Percentiles rank a stretch among this genome's conserved stretches.
Conservation (phyloP, 2,113 vertebrate genomes). For the Forbesichthys papilliferus region DNA sequence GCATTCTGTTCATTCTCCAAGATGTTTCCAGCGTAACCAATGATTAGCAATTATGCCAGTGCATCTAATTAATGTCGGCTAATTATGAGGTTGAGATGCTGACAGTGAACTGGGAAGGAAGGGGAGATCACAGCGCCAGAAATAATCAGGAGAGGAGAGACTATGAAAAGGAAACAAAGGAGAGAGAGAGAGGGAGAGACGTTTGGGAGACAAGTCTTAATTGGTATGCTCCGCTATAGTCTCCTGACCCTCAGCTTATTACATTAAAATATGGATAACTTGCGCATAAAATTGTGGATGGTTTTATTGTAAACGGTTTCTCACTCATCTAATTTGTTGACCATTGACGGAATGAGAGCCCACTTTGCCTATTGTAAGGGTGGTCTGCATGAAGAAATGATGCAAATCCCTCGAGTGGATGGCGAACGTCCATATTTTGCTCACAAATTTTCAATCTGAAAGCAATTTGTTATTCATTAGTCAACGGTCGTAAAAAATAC, state of each 20-base stretch:
- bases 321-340: slow-evolving; percentile 57
- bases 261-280: slow-evolving; percentile 55
- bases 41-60: slow-evolving; percentile 81
- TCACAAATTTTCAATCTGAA: slow-evolving; percentile 44
- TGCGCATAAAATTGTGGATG: slow-evolving; percentile 55
- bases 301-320: slow-evolving; percentile 11
- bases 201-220: slow-evolving; percentile 57
- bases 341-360: slow-evolving; percentile 17
- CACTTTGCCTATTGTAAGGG: slow-evolving; percentile 13
- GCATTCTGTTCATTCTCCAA: slow-evolving; percentile 71
- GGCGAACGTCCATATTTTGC: slow-evolving; percentile 49
- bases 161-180: no score
- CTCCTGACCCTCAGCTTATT: slow-evolving; percentile 61
- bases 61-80: slow-evolving; percentile 78
- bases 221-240: slow-evolving; percentile 59
- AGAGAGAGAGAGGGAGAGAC: slow-evolving; percentile 29
- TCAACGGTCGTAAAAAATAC: slow-evolving; percentile 21
- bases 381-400: slow-evolving; percentile 33
- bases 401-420: slow-evolving; percentile 39
- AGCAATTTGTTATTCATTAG: slow-evolving; percentile 57
- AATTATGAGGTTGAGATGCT: slow-evolving; percentile 79
- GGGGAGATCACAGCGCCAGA: slow-evolving; percentile 55
- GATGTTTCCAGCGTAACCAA: slow-evolving; percentile 76
- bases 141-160: slow-evolving; percentile 60
- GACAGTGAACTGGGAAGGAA: slow-evolving; percentile 52